phyloP scores from a whole-genome alignment of 2,888 invertebrate species.

The Cyclophora punctaria region DNA sequence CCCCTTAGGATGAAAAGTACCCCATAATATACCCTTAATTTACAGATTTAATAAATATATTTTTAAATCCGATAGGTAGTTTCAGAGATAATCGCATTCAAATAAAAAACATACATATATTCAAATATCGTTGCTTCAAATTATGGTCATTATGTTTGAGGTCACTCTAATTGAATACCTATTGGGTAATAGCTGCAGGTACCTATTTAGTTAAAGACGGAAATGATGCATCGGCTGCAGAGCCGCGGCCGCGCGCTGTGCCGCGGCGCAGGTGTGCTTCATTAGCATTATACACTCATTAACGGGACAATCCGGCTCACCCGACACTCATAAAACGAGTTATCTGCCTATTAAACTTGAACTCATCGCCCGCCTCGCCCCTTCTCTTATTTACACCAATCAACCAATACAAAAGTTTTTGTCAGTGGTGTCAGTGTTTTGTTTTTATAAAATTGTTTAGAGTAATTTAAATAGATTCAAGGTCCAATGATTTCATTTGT shows the following conservation, averaged over 20 bases:
- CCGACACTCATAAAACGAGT: constrained; percentile 34
- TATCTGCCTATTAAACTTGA: constrained; percentile 37
- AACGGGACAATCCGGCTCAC: constrained; percentile 48
- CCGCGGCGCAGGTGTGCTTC: constrained; percentile 43
- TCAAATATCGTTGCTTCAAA: too few relatives aligned
- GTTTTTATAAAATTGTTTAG: constrained; percentile 40
- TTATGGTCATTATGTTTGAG: too few relatives aligned
- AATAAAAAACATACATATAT: too few relatives aligned
- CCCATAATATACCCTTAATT: too few relatives aligned
- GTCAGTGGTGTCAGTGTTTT: constrained; percentile 21
- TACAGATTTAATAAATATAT: too few relatives aligned
- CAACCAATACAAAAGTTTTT: constrained; percentile 16
- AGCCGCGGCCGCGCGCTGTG: constrained; percentile 11
- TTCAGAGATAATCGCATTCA: too few relatives aligned
- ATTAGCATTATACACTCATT: constrained; percentile 63
- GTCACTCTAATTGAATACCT: too few relatives aligned
- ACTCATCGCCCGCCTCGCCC: constrained; percentile 19
- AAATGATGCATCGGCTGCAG: constrained; percentile 20
- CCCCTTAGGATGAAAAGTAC: too few relatives aligned
- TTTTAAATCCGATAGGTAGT: too few relatives aligned
- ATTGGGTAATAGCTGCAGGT: background rate
- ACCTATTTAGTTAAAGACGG: constrained; percentile 16
- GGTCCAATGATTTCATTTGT: constrained; percentile 42
- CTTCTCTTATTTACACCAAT: constrained; percentile 9
- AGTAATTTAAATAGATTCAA: constrained; percentile 44